phyloP scores from a whole-genome alignment of 64 coral and sea anemone genomes.

The Acropora tenuis region DNA sequence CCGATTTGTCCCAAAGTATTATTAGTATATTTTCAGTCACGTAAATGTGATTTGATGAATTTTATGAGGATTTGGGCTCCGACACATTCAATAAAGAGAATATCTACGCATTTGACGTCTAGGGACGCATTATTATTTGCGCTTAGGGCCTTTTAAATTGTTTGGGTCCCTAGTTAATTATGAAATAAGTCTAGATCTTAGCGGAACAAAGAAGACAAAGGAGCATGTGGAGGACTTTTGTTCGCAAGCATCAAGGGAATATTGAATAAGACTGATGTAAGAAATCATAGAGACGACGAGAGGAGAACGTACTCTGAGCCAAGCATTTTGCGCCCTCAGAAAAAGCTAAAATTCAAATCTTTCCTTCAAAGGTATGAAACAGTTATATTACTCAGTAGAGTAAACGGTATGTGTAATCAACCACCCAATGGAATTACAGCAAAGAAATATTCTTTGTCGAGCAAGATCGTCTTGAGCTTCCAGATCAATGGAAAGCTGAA shows the following conservation, averaged over 20 bases:
- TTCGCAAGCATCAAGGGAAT: background rate
- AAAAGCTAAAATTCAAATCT: background rate
- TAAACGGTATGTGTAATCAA: background rate
- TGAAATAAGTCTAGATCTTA: background rate
- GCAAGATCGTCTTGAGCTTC: no score
- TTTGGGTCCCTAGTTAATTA: background rate
- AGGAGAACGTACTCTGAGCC: background rate
- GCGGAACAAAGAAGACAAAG: background rate
- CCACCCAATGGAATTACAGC: no score
- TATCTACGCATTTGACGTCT: background rate
- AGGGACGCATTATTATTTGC: background rate
- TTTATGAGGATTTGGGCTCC: no score
- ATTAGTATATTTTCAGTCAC: background rate
- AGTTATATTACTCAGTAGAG: background rate
- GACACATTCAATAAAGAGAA: no score
- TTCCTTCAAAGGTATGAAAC: conserved; percentile 1
- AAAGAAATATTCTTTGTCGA: no score
- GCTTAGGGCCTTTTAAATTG: background rate
- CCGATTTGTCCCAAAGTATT: background rate
- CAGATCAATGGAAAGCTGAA: no score
- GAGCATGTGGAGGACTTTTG: background rate
- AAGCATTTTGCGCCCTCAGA: no score
- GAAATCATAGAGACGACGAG: conserved; percentile 1
- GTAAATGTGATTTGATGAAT: no score
- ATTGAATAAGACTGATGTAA: background rate